Evolutionary conservation across 2,888 invertebrate genomes (phyloP).

Genomic region (Lordiphosa andalusiaca): DNA sequence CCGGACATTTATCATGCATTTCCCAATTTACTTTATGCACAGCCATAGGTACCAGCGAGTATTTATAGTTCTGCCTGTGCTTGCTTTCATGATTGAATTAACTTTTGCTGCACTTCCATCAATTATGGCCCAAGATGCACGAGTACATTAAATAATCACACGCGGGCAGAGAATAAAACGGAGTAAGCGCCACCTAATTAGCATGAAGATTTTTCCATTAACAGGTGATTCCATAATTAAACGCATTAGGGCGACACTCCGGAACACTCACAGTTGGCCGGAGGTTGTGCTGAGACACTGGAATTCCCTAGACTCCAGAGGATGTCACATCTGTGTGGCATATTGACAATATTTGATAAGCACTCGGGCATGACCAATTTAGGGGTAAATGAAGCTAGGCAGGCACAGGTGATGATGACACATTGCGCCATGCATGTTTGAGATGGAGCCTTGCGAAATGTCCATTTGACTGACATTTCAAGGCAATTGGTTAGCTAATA

Average conservation of each 20-base stretch:
- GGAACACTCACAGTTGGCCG: conserved; percentile 10
- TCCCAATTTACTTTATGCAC: conserved; percentile 47
- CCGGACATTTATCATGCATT: conserved; percentile 46
- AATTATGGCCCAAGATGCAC: conserved; percentile 23
- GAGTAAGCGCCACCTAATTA: conserved; percentile 46
- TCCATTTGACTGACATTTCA: conserved; percentile 52
- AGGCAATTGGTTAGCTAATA: conserved; percentile 62
- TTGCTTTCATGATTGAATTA: conserved; percentile 62
- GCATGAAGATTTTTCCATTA: conserved; percentile 54
- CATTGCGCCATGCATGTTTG: conserved; percentile 64
- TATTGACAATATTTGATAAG: conserved; percentile 39
- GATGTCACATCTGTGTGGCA: conserved; percentile 33
- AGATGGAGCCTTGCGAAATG: conserved; percentile 30
- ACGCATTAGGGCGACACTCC: conserved; percentile 18
- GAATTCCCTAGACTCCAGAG: conserved; percentile 1
- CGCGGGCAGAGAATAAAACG: conserved; percentile 7
- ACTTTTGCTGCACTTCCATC: conserved; percentile 44
- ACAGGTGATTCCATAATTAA: conserved; percentile 42
- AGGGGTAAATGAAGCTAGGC: conserved; percentile 10
- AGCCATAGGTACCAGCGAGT: conserved; percentile 31
- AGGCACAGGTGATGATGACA: conserved; percentile 44
- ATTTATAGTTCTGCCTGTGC: conserved; percentile 46
- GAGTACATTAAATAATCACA: neutral
- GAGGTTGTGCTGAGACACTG: neutral
- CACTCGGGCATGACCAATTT: conserved; percentile 35